Evolutionary conservation across 2,888 invertebrate genomes (phyloP), one percentile per base, ranked within the genome.

Genomic region (Troilus luridus): DNA sequence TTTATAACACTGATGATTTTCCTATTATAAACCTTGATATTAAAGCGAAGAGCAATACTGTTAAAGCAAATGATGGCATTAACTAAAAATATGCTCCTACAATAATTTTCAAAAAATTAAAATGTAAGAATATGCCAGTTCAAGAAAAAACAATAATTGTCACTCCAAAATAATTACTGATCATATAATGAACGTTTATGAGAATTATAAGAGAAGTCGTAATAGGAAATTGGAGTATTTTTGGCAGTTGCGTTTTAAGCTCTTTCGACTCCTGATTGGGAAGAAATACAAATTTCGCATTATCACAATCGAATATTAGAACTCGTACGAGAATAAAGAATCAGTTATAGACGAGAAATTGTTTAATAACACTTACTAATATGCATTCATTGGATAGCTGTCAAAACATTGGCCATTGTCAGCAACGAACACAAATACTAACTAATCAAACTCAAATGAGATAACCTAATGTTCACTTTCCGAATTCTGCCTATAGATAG

Each of bases 371-470:
- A 77, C 72, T 77, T 77, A 77, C 72, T 77, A 77, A 17, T 41
- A 8, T 1, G 17, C 41, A 77, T 77, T 77, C 72, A 77, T 41
- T 41, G 17, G 8, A 41, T 77, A 27, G 72, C 72, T 77, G 72
- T 77, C 72, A 77, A 77, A 77, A 77, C 72, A 77, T 77, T 77
- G 27, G 72, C 41, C 72, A 77, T 77, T 77, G 72, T 77, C 72
- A 77, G 72, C 8, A 77, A 77, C 72, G 72, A 77, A 77, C 72
- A 77, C 72, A 77, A 27, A 72, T 12, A 72, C 72, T 72, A 27
- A 77, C 72, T 41, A 8, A 77, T 77, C 72, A 41, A 41, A 77
- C 41, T 41, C 72, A 77, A 27, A 24, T 77, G 72, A 17, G 72
- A 77, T 77, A 77, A 77, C 72, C 72, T 77, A 27, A 27, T 67